These are phyloP conservation scores for Elymnias hypermnestra DNA, from an alignment of 1,140 invertebrate species.

Conservation along the genomic window DNA sequence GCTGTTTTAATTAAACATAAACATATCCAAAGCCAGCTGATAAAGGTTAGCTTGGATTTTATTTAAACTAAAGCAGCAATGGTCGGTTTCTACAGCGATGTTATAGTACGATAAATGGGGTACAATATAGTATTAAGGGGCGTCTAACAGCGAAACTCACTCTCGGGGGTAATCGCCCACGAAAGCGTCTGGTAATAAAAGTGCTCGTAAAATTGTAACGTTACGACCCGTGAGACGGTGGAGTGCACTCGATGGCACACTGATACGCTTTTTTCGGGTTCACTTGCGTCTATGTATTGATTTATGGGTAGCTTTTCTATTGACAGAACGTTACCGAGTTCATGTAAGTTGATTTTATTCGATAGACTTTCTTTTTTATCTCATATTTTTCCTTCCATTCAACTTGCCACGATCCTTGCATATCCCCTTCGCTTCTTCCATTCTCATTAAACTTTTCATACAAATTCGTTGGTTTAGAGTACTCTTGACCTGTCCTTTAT, in stretches of 20 bases:
- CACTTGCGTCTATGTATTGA: constrained; percentile 35
- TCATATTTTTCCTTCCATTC: too few species aligned
- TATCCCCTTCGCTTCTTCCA: too few species aligned
- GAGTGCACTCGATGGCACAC: constrained; percentile 67
- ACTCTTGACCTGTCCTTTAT: too few species aligned
- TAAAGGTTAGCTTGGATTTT: constrained; percentile 15
- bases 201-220: constrained; percentile 63
- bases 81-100: constrained; percentile 14
- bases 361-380: too few species aligned
- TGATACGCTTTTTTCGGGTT: constrained; percentile 59
- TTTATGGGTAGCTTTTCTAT: constrained; percentile 44
- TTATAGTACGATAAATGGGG: constrained; percentile 13
- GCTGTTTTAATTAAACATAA: background rate
- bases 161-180: constrained; percentile 71
- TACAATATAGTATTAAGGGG: constrained; percentile 35
- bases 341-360: too few species aligned
- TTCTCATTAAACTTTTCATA: too few species aligned
- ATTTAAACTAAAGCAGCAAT: constrained; percentile 12
- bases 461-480: too few species aligned
- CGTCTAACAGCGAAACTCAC: constrained; percentile 70
- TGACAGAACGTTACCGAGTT: constrained; percentile 29
- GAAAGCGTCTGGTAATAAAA: constrained; percentile 71
- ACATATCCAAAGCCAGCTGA: constrained; percentile 4
- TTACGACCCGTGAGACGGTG: constrained; percentile 62
- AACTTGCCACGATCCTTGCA: too few species aligned